Base-by-base conservation (phyloP, 2,797 vertebrate species). In the Karalla daura region DNA sequence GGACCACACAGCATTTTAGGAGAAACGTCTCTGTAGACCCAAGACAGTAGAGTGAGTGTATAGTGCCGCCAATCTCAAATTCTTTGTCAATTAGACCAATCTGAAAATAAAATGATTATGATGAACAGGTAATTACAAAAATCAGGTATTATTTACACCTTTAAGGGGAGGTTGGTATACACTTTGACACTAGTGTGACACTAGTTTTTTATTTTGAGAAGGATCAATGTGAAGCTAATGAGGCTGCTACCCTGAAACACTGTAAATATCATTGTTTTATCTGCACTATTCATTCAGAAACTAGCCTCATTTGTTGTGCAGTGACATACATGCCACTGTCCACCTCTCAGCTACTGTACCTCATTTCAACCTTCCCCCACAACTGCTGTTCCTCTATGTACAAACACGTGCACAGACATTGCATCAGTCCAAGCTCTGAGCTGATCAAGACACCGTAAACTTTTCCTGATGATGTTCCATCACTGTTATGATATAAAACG, bases 191-290 rank as follows among this genome's bases (percentile, higher is more conserved):
- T 28, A 5, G 4, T 24, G 58, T 72, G n/a, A n/a, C n/a, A n/a
- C 49, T 74, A 7, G 0, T 55, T 56, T 28, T 59, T 56, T 53
- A 58, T n/a, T 44, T 25, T 52, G 9, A 41, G 9, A 41, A 40
- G 72, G 33, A 15, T 55, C 5, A 24, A 6, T 62, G 10, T 39
- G 1, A 44, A 54, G n/a, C 55, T 41, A 35, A 49, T 17, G 18
- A 13, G 8, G 13, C 17, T 47, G 44, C 23, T 43, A 41, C 37
- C 36, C 23, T 13, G 7, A 43, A 60, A 47, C 46, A 70, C 18
- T 85, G 40, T 83, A 72, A 74, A 79, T 85, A 69, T 70, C 13
- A 67, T 74, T 70, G 25, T 65, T 63, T 53, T 62, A 63, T 50
- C 53, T 49, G 21, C 41, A 51, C 27, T 17, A 25, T 55, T 58